Conservation (phyloP, 92 coral and sea anemone genomes). For the Epizoanthus rinbou region DNA sequence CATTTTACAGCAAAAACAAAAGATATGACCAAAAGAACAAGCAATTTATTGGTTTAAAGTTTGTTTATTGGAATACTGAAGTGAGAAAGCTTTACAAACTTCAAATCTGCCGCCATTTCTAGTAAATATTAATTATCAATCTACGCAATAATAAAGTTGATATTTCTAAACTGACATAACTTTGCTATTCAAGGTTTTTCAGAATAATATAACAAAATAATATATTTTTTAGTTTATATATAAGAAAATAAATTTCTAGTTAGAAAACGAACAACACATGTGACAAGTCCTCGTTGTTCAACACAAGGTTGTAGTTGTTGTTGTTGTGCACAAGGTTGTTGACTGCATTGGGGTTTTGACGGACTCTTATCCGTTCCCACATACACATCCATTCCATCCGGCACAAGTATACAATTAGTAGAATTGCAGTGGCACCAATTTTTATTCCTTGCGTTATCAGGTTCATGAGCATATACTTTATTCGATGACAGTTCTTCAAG, state of each 20-base stretch:
- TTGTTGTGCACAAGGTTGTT: background rate
- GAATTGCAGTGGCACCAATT: conserved; percentile 43
- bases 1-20: too few species aligned
- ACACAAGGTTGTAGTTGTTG: background rate
- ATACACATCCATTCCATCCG: conserved; percentile 36
- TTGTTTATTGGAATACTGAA: too few species aligned
- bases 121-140: too few species aligned
- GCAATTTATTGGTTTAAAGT: too few species aligned
- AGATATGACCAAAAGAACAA: too few species aligned
- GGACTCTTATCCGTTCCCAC: background rate
- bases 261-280: conserved; percentile 32
- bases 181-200: too few species aligned
- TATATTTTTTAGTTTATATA: too few species aligned
- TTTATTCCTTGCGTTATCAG: conserved; percentile 29
- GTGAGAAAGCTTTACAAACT: too few species aligned
- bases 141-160: too few species aligned
- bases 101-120: too few species aligned
- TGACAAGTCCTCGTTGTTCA: background rate
- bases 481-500: conserved; percentile 8
- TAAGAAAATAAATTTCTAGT: background rate
- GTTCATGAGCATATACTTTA: conserved; percentile 41
- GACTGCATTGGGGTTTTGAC: background rate
- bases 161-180: too few species aligned
- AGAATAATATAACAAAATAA: too few species aligned
- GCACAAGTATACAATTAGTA: conserved; percentile 39